A percentile compares a stretch with the other conserved stretches of the same genome.
Conservation (phyloP, 2,113 vertebrate genomes). For the Gyps fulvus region DNA sequence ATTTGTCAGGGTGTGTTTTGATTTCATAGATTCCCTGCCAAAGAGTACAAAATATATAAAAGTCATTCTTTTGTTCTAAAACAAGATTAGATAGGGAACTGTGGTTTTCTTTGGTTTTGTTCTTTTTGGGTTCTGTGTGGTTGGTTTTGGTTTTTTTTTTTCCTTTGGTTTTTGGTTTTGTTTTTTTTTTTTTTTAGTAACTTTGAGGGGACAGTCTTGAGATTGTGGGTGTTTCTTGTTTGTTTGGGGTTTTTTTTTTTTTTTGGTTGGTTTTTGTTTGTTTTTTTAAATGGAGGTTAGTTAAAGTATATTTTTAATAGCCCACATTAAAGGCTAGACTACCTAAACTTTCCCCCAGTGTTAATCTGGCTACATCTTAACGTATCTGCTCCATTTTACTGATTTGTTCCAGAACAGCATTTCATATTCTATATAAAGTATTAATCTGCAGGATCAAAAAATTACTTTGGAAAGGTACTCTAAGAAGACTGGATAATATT, state of each 20-base stretch:
- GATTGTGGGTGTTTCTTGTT: neutral
- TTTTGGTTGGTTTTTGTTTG: neutral
- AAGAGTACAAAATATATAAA: conserved; percentile 2
- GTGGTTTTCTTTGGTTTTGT: neutral
- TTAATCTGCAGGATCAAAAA: neutral
- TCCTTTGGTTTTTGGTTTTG: neutral
- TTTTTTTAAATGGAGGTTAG: neutral
- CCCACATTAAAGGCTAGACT: neutral
- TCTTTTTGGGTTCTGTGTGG: neutral
- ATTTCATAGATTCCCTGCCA: conserved; percentile 21
- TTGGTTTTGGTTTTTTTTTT: neutral
- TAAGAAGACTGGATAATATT: neutral
- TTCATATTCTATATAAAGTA: neutral
- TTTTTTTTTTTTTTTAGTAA: neutral
- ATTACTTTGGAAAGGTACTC: neutral
- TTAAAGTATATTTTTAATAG: neutral
- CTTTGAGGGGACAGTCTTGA: neutral
- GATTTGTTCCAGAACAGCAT: neutral
- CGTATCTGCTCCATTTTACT: neutral
- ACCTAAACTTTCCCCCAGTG: neutral
- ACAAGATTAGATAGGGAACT: neutral
- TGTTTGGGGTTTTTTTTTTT: neutral
- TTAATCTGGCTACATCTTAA: neutral
- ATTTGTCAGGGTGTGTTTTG: neutral
- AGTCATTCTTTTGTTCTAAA: neutral